Evolutionary conservation across 2,797 vertebrate species (phyloP).

Genomic region (Sebastes umbrosus): DNA sequence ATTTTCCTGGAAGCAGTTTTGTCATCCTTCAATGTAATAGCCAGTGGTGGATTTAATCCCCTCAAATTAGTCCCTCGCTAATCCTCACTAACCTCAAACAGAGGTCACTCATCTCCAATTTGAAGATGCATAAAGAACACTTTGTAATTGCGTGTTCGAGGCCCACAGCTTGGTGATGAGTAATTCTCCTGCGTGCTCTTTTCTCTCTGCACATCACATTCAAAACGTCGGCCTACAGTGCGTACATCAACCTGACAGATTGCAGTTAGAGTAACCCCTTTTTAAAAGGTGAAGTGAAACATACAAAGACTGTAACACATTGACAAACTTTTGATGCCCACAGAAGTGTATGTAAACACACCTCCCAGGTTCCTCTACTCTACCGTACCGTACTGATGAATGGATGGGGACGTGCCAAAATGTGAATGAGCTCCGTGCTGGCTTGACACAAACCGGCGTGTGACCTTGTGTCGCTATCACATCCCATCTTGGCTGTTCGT

Average conservation of each 20-base stretch:
- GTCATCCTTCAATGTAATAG: slow-evolving; percentile 76
- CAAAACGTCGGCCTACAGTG: slow-evolving; percentile 5
- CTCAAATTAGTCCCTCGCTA: slow-evolving; percentile 81
- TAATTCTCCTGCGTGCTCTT: slow-evolving; percentile 45
- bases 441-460: slow-evolving; percentile 28
- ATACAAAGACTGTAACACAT: neutral
- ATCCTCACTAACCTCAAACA: slow-evolving; percentile 78
- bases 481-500: slow-evolving; percentile 66
- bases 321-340: neutral
- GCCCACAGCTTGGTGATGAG: slow-evolving; percentile 38
- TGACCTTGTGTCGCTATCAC: slow-evolving; percentile 67
- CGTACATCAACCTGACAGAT: neutral
- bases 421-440: slow-evolving; percentile 25
- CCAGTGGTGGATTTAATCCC: slow-evolving; percentile 80
- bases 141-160: slow-evolving; percentile 60
- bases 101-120: slow-evolving; percentile 77
- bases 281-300: neutral
- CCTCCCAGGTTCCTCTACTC: neutral
- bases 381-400: neutral
- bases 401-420: slow-evolving; percentile 10
- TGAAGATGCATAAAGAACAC: slow-evolving; percentile 70
- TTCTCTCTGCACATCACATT: slow-evolving; percentile 14
- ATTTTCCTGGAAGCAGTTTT: slow-evolving; percentile 80
- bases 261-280: neutral
- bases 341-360: neutral